These are phyloP conservation scores for Himalopsyche anomala DNA, from an alignment of 2,888 invertebrate genomes.

Conservation along the genomic window DNA sequence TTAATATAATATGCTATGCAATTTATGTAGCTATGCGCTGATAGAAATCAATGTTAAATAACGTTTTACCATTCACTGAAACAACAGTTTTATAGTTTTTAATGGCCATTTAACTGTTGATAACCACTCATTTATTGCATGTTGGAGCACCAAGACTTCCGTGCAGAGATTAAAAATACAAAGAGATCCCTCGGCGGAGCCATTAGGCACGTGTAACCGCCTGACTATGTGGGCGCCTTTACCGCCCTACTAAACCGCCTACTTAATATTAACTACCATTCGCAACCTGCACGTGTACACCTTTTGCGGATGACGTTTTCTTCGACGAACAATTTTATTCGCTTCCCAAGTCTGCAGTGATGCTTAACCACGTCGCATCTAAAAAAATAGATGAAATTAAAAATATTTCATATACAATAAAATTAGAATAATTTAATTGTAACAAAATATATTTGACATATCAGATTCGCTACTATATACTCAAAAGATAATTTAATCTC, in stretches of 20 bases:
- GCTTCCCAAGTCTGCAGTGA: not conserved
- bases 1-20: too few relatives aligned
- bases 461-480: too few relatives aligned
- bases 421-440: too few relatives aligned
- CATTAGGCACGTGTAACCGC: conserved; percentile 34
- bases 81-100: conserved; percentile 3
- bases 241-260: conserved; percentile 26
- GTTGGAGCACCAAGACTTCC: conserved; percentile 28
- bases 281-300: conserved; percentile 34
- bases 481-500: too few relatives aligned
- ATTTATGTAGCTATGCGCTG: too few relatives aligned
- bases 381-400: too few relatives aligned
- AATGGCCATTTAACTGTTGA: conserved; percentile 20
- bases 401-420: too few relatives aligned
- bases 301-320: conserved; percentile 31
- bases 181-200: conserved; percentile 6
- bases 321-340: not conserved
- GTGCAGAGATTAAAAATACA: conserved; percentile 46
- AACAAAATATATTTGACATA: too few relatives aligned
- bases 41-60: not conserved
- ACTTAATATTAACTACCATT: conserved; percentile 30
- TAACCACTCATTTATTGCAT: conserved; percentile 26
- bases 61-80: not conserved
- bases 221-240: conserved; percentile 23
- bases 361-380: not conserved